Conservation (phyloP, 2,888 invertebrate genomes). For the Theodoxus fluviatilis region DNA sequence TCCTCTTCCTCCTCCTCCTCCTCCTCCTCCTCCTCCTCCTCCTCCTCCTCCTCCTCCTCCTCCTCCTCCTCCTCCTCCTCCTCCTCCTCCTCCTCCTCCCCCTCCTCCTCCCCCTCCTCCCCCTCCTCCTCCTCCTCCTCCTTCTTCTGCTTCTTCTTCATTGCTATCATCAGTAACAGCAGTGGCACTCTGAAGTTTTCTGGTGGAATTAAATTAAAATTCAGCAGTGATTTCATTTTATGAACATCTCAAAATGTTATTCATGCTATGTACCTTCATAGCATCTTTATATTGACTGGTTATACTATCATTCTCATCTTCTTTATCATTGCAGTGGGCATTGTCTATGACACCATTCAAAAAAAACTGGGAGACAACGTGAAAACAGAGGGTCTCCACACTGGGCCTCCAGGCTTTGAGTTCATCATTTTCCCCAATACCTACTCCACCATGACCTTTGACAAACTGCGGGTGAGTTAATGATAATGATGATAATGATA, state of each 20-base stretch:
- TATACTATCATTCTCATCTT: no score
- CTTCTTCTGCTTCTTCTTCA: background rate
- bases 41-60: no score
- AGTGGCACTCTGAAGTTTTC: background rate
- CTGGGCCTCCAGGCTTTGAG: conserved; percentile 58
- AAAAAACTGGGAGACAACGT: conserved; percentile 45
- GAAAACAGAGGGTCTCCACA: conserved; percentile 55
- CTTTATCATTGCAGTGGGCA: conserved; percentile 49
- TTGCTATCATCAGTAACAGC: background rate
- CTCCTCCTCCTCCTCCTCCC: conserved; percentile 22
- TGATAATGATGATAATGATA: conserved; percentile 6
- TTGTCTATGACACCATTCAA: conserved; percentile 57
- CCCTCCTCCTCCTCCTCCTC: background rate
- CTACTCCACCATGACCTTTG: conserved; percentile 53
- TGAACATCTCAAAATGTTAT: background rate
- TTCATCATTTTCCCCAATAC: conserved; percentile 62
- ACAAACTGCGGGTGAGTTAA: conserved; percentile 40
- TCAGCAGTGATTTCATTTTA: background rate
- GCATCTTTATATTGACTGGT: no score
- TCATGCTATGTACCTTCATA: background rate
- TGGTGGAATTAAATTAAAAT: background rate
- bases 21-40: background rate
- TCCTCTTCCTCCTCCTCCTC: conserved; percentile 16
- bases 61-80: no score
- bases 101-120: background rate